Conservation (phyloP, 2,888 invertebrate species). For the Rhamnusium bicolor region DNA sequence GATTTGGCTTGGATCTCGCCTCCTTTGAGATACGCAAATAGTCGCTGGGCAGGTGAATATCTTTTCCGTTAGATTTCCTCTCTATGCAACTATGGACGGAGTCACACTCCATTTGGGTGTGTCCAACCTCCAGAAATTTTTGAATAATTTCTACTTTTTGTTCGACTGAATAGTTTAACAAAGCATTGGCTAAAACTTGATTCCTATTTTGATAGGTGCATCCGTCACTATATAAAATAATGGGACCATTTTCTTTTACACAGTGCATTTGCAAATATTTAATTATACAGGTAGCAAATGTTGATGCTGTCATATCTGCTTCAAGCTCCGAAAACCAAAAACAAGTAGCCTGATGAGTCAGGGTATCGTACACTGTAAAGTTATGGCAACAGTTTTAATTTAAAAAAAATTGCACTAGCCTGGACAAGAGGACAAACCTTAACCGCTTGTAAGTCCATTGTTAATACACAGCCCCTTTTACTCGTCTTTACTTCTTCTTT, state of each 20-base stretch:
- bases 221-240: neutral
- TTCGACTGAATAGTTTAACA: neutral
- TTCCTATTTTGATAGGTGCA: too few species aligned
- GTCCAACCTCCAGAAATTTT: neutral
- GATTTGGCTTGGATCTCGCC: neutral
- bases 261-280: neutral
- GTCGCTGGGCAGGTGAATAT: too few species aligned
- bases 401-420: neutral
- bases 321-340: neutral
- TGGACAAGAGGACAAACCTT: neutral
- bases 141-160: neutral
- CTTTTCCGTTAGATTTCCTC: too few species aligned
- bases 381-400: neutral
- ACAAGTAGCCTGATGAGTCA: neutral
- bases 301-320: neutral
- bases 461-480: too few species aligned
- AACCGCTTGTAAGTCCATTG: too few species aligned
- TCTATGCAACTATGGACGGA: neutral
- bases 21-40: neutral
- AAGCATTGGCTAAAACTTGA: neutral
- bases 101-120: constrained; percentile 5
- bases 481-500: neutral
- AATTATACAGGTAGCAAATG: neutral
- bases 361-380: neutral
- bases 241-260: neutral